Percentiles rank a stretch among this genome's conserved stretches.
Evolutionary conservation across 2,797 vertebrate species (phyloP).

Genomic region (Notolepis coatsorum): DNA sequence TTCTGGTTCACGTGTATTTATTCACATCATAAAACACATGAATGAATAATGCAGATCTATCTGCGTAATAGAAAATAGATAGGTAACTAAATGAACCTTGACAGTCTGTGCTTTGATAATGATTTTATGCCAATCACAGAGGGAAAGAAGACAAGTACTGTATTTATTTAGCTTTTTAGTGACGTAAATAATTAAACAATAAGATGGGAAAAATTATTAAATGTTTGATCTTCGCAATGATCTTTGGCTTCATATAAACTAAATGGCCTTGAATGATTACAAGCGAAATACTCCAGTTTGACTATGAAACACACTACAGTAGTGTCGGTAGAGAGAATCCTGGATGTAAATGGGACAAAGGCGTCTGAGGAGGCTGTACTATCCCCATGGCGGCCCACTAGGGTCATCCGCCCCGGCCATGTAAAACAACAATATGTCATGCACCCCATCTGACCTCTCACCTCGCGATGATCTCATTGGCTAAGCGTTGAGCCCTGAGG

Average conservation of each 20-base stretch:
- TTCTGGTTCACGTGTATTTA: constrained; percentile 14
- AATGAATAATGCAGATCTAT: constrained; percentile 52
- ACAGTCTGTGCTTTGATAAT: constrained; percentile 30
- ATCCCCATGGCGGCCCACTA: constrained; percentile 40
- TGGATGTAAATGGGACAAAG: constrained; percentile 59
- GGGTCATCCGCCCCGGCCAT: constrained; percentile 53
- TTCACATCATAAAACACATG: constrained; percentile 38
- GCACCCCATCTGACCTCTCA: constrained; percentile 64
- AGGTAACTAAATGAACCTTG: constrained; percentile 35
- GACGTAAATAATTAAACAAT: constrained; percentile 16
- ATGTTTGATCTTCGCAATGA: background rate
- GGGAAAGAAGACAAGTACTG: background rate
- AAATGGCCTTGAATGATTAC: constrained; percentile 19
- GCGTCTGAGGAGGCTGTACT: constrained; percentile 42
- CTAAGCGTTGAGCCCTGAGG: constrained; percentile 52
- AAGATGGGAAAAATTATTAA: constrained; percentile 14
- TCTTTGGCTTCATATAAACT: constrained; percentile 9
- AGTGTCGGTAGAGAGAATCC: constrained; percentile 42
- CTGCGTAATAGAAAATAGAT: constrained; percentile 49
- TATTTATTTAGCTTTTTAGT: constrained; percentile 16
- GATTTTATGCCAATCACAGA: constrained; percentile 56
- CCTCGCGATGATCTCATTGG: constrained; percentile 53
- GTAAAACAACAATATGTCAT: constrained; percentile 60
- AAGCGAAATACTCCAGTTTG: constrained; percentile 42
- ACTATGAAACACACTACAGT: background rate